Percentiles rank a stretch among this genome's conserved stretches.
Evolutionary conservation across 2,113 vertebrate genomes (phyloP).

Genomic region (Chlorodrepanis virens): DNA sequence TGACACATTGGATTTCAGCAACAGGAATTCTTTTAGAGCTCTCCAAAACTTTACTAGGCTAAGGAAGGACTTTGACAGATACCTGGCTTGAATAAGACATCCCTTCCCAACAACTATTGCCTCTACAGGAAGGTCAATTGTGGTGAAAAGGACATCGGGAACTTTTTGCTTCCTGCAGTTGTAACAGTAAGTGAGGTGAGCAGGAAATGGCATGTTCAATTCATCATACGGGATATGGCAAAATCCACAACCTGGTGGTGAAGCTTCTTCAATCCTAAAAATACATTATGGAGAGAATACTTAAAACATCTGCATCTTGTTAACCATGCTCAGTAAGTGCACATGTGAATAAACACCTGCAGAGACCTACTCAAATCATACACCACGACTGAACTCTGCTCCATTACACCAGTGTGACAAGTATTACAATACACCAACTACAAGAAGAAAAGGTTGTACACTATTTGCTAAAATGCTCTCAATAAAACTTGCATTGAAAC

Average conservation of each 20-base stretch:
- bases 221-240: slow-evolving; percentile 98
- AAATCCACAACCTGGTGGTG: slow-evolving; percentile 88
- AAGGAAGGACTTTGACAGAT: not conserved
- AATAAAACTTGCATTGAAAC: not conserved
- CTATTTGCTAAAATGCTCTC: not conserved
- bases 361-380: not conserved
- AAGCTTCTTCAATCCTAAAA: slow-evolving; percentile 87
- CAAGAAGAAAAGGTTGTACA: not conserved
- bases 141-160: slow-evolving; percentile 92
- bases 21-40: not conserved
- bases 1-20: not conserved
- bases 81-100: slow-evolving; percentile 95
- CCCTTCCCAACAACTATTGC: slow-evolving; percentile 87
- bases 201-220: slow-evolving; percentile 96
- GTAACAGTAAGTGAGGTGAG: slow-evolving; percentile 93
- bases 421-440: not conserved
- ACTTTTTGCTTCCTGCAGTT: slow-evolving; percentile 93
- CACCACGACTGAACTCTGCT: not conserved
- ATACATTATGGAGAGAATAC: not conserved
- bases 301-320: slow-evolving; percentile 10
- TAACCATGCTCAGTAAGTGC: not conserved
- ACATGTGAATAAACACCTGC: not conserved
- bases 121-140: slow-evolving; percentile 86
- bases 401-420: not conserved
- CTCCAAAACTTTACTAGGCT: not conserved